Base-by-base conservation (phyloP, 1,140 invertebrate genomes). In the Pollicipes pollicipes region DNA sequence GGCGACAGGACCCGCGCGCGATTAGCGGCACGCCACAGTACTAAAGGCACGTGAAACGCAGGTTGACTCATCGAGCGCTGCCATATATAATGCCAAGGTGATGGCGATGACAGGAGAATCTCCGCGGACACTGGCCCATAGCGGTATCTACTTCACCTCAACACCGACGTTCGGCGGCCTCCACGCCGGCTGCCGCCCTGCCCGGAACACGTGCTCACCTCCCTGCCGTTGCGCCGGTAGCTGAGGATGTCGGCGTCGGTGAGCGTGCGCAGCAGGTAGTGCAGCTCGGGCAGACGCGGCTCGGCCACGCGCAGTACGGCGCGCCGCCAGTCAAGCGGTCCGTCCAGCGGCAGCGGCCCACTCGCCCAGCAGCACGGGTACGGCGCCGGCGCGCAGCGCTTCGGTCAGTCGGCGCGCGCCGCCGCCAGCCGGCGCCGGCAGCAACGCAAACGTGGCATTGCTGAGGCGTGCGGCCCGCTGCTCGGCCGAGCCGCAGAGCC, bases 261-360 rank as follows among this genome's bases (percentile, higher is more conserved):
- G 68, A 96, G 84, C 0, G 94, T 88, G 66, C 95, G 84, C 21
- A 98, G 77, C 24, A 98, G 80, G 77, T 96, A 97, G 80, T 97
- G 95, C 74, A 99, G 81, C 82, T 99, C 97, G 0, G 94, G 90
- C 3, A 97, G 86, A 68, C 96, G 83, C 0, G 92, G 87, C 76
- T 89, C 87, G 0, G 95, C 93, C 66, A 98, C 27, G 6, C 24
- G 1, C 69, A 70, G 31, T 21, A 35, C 10, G 4, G 66, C 58
- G 16, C 87, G 84, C 66, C 85, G 84, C 95, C 95, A 98, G 77
- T 93, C 89, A n/a, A 98, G 84, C 0, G 95, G 87, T 80, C 97
- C 92, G 73, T 79, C 79, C 78, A 91, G 97, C 0, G 95, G 93
- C 29, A 97, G 78, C 64, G 82, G 78, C 76, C n/a, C 90, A 84